Conservation (phyloP, 2,888 invertebrate species). For the Carterocephalus palaemon region DNA sequence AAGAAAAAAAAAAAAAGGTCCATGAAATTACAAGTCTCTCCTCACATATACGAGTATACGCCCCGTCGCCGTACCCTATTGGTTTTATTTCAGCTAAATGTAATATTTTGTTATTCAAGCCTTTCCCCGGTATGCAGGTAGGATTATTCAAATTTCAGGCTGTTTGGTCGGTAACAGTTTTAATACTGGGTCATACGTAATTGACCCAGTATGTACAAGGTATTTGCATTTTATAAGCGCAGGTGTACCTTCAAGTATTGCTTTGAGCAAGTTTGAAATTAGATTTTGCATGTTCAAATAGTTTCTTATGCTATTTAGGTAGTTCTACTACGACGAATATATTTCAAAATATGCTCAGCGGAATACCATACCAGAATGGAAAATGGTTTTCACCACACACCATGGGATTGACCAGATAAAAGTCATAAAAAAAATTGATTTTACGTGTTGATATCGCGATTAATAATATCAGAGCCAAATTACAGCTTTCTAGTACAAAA, state of each 20-base stretch:
- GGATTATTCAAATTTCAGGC: constrained; percentile 60
- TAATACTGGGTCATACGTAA: constrained; percentile 36
- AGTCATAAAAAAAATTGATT: no score
- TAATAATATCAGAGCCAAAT: no score
- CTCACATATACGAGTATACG: neutral
- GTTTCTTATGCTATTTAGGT: no score
- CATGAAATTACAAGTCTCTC: no score
- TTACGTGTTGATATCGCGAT: no score
- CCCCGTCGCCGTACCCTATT: constrained; percentile 1
- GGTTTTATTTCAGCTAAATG: constrained; percentile 26
- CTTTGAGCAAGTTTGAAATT: neutral
- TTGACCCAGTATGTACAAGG: constrained; percentile 26
- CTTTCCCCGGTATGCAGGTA: constrained; percentile 31
- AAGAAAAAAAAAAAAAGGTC: no score
- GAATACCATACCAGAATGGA: no score
- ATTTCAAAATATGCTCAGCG: no score
- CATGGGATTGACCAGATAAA: no score
- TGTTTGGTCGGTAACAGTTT: constrained; percentile 42
- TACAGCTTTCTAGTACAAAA: no score
- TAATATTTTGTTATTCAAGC: constrained; percentile 37
- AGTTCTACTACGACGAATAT: no score
- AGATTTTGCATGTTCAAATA: neutral
- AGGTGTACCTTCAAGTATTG: neutral
- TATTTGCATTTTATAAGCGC: constrained; percentile 15
- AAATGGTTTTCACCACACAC: no score